Percentiles rank a stretch among this genome's conserved stretches.
These are phyloP conservation scores for Malacosoma neustria DNA, from an alignment of 2,888 invertebrate genomes.

Conservation along the genomic window DNA sequence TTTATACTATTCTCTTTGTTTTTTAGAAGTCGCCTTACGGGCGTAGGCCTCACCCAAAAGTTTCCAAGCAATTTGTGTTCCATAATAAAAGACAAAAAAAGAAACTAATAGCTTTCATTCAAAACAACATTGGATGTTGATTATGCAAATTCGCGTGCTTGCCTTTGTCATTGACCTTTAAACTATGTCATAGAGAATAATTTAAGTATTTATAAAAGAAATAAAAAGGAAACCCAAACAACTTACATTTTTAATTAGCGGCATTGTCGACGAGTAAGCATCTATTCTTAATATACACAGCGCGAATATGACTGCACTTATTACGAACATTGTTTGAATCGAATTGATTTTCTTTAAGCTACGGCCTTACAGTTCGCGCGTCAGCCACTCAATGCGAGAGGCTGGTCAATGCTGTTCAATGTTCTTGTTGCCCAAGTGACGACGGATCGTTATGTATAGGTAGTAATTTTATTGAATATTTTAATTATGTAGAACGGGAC, in stretches of 20 bases:
- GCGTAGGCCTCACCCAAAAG: too few species aligned
- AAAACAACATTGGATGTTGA: constrained; percentile 1
- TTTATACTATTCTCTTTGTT: too few species aligned
- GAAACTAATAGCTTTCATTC: too few species aligned
- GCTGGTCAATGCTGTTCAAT: constrained; percentile 2
- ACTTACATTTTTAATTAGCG: constrained; percentile 60
- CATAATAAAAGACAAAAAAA: too few species aligned
- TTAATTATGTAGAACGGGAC: too few species aligned
- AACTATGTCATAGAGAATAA: background rate
- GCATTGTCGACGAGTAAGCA: constrained; percentile 31
- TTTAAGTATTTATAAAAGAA: background rate
- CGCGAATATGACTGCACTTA: constrained; percentile 7
- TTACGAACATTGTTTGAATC: background rate
- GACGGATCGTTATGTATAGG: background rate
- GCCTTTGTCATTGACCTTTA: background rate
- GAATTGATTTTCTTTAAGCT: background rate
- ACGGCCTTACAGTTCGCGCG: constrained; percentile 1
- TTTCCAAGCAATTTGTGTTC: too few species aligned
- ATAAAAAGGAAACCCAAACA: constrained; percentile 1
- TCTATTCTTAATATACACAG: constrained; percentile 16
- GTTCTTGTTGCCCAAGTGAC: background rate
- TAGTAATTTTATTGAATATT: background rate
- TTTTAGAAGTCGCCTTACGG: too few species aligned
- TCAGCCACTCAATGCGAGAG: background rate
- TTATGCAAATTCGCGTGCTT: background rate